Conservation (phyloP, 2,888 invertebrate species). For the Phlogophora meticulosa region DNA sequence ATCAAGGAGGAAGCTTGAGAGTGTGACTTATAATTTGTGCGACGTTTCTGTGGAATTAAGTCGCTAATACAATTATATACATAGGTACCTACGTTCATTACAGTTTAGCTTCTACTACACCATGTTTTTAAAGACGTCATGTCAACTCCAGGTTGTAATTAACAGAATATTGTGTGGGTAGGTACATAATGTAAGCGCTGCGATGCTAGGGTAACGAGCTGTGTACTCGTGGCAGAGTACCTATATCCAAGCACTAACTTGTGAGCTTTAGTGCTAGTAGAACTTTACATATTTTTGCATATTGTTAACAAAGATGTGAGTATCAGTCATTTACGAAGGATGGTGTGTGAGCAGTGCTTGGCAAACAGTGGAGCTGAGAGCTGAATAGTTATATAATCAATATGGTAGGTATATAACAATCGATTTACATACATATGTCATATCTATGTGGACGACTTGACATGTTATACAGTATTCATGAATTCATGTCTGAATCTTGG, state of each 20-base stretch:
- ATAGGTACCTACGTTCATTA: neutral
- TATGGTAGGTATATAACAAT: slow-evolving; percentile 17
- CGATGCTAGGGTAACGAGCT: neutral
- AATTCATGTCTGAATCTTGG: slow-evolving; percentile 27
- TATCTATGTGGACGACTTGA: slow-evolving; percentile 10
- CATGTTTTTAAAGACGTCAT: neutral
- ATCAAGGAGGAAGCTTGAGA: slow-evolving; percentile 44
- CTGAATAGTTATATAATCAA: slow-evolving; percentile 21
- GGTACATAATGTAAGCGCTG: neutral
- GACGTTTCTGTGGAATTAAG: slow-evolving; percentile 32
- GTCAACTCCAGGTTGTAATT: slow-evolving; percentile 18
- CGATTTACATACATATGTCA: slow-evolving; percentile 21
- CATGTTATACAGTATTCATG: slow-evolving; percentile 35
- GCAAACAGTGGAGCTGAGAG: neutral
- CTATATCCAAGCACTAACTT: slow-evolving; percentile 2
- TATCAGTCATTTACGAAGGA: neutral
- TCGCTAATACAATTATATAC: slow-evolving; percentile 5
- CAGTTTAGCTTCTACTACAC: neutral
- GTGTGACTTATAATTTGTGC: slow-evolving; percentile 34
- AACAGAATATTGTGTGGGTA: neutral
- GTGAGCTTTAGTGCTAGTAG: neutral
- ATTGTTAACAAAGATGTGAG: neutral
- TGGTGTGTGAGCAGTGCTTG: neutral
- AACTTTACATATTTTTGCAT: slow-evolving; percentile 29
- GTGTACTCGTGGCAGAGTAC: neutral